phyloP scores from a whole-genome alignment of 1,140 invertebrate genomes.

The Hyles euphorbiae region DNA sequence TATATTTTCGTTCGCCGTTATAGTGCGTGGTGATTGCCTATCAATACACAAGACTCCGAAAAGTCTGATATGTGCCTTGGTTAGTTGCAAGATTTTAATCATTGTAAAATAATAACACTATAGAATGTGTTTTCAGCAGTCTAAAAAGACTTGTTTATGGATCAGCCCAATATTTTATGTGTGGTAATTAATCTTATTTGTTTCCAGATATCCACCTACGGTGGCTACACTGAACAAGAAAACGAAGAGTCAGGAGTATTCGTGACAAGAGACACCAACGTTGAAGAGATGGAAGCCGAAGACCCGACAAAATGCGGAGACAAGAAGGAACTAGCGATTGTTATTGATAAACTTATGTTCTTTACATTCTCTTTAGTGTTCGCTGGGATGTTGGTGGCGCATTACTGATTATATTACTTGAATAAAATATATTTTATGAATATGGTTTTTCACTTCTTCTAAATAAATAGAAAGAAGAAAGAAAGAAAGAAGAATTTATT shows the following conservation, averaged over 20 bases:
- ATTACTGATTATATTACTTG: conserved; percentile 28
- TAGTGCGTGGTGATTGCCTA: too few species aligned
- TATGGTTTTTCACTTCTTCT: too few species aligned
- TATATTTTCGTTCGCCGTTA: too few species aligned
- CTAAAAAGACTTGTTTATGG: too few species aligned
- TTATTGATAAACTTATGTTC: conserved; percentile 51
- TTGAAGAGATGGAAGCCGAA: conserved; percentile 53
- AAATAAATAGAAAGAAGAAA: too few species aligned
- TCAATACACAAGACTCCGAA: too few species aligned
- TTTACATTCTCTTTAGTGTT: conserved; percentile 44
- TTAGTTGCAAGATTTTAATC: too few species aligned
- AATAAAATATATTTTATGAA: not conserved
- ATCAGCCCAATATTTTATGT: too few species aligned
- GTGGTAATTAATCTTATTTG: conserved; percentile 6
- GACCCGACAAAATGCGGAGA: conserved; percentile 23
- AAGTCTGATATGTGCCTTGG: too few species aligned
- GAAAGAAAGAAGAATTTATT: too few species aligned
- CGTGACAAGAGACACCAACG: conserved; percentile 17
- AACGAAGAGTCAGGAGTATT: conserved; percentile 29
- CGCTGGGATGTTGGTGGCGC: conserved; percentile 37
- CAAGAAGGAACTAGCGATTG: conserved; percentile 44
- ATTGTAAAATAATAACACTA: too few species aligned
- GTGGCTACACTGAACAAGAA: conserved; percentile 34
- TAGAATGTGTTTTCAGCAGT: too few species aligned
- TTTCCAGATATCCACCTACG: conserved; percentile 31